Base-by-base conservation (phyloP, 2,888 invertebrate genomes). In the Limnephilus rhombicus region DNA sequence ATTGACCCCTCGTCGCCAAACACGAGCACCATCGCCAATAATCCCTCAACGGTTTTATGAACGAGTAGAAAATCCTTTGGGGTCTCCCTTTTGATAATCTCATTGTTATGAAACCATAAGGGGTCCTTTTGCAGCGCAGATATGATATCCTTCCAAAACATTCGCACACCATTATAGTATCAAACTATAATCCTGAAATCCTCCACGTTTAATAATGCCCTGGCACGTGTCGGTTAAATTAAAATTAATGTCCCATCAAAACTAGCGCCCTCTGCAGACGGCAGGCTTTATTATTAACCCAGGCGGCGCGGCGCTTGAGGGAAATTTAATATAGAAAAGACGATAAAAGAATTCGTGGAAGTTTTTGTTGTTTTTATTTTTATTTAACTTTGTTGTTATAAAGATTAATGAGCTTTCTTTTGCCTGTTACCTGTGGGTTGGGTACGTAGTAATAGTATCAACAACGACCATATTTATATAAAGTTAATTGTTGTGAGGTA, bases 121-220 rank as follows among this genome's bases (percentile, higher is more conserved):
- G 88, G 88, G 88, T 88, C 88, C 88, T 24, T 53, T 41, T 49
- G 68, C 53, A 68, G 53, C 15, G 34, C 88, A n/a, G 53, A 34
- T 88, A 68, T 53, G 53, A 88, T 68, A 49, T 68, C 88, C 53
- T 88, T 88, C 37, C 88, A 68, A 68, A 88, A 88, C 68, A 88
- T 88, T 88, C 88, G 88, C 88, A 88, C 88, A 53, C 88, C 88
- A 88, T 88, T 88, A 88, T 88, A 68, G 88, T 68, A 86, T 88
- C 88, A 53, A 88, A 81, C 89, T 80, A 92, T 92, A 92, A 92
- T 90, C 92, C 90, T 90, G 80, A 91, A 92, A 92, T 92, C 92
- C 92, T 92, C 53, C 86, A 29, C 85, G 93, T 93, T 93, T 92
- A 93, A 93, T 93, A 93, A 93, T 86, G 92, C 92, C 37, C 88